Base-by-base conservation (phyloP, 2,113 vertebrate genomes). In the Urocolius indicus region DNA sequence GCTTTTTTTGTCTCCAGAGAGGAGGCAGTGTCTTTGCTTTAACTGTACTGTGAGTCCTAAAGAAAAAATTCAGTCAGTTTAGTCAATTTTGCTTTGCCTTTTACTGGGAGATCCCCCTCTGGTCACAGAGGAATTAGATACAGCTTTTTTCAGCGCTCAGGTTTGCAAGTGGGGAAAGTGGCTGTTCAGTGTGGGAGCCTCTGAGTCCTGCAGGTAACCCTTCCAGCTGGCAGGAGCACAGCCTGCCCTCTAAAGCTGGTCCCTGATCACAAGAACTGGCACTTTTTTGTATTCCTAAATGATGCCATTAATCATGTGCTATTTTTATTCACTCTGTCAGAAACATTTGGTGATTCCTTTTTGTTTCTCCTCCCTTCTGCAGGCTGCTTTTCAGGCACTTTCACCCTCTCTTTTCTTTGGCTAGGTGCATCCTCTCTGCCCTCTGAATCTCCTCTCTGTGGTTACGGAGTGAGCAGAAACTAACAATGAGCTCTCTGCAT, bases 311-410 rank as follows among this genome's bases (percentile, higher is more conserved):
- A 73, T 91, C 3, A 66, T 49, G 68, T 49, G 54, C 66, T 95
- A 34, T 80, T 90, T 94, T 87, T 72, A 67, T 36, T 66, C 82
- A 4, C 55, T 54, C 38, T n/a, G 43, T 63, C 79, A 94, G 84
- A 84, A 88, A 36, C 73, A 48, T 76, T 65, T 57, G 73, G 32
- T 57, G 17, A 84, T 57, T 61, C 51, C 43, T 55, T 84, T 68
- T 49, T 34, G 62, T 49, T 59, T 49, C 78, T 49, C 69, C 61
- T 55, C n/a, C 71, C 34, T 36, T 52, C 69, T 65, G 29, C 76
- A 71, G 67, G 59, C 61, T 61, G 43, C 73, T 73, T 32, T 58
- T 63, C 80, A 84, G 80, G 49, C 69, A 23, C 54, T 41, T 30
- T 16, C 30, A 91, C 0, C 17, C 51, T 68, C 46, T 71, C 62